phyloP scores from a whole-genome alignment of 2,888 invertebrate genomes.

The Spisula subtruncata region DNA sequence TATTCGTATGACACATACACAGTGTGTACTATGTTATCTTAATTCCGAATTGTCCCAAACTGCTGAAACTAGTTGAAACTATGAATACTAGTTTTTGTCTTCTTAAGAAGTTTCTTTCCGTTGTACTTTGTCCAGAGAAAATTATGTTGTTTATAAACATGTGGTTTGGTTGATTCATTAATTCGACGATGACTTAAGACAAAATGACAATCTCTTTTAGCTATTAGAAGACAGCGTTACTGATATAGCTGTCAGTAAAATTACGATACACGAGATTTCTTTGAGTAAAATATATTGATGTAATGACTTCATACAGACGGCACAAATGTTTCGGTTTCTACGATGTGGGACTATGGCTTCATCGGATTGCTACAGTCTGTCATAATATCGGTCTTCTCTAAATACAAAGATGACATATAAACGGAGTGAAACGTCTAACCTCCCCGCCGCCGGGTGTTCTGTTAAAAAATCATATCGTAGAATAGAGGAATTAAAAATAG shows the following conservation, averaged over 20 bases:
- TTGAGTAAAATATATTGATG: constrained; percentile 3
- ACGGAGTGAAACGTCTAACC: no score
- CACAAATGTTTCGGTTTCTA: constrained; percentile 11
- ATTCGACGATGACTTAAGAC: background rate
- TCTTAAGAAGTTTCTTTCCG: background rate
- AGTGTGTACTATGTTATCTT: no score
- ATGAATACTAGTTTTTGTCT: no score
- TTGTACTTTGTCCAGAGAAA: background rate
- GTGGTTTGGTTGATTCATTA: background rate
- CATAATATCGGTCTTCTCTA: background rate
- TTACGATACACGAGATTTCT: background rate
- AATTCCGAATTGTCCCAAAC: no score
- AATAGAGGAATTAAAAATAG: no score
- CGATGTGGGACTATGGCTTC: background rate
- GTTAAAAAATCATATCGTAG: no score
- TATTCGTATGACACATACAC: no score
- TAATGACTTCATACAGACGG: constrained; percentile 17
- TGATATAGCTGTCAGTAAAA: background rate
- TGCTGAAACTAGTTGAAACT: no score
- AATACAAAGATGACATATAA: background rate
- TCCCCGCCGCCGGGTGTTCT: no score
- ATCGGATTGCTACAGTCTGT: background rate
- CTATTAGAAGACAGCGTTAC: background rate
- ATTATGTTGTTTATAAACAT: background rate
- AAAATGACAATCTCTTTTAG: background rate